Evolutionary conservation across 2,888 invertebrate genomes (phyloP), one percentile per base, ranked within the genome.

Genomic region (Adelphocoris suturalis): DNA sequence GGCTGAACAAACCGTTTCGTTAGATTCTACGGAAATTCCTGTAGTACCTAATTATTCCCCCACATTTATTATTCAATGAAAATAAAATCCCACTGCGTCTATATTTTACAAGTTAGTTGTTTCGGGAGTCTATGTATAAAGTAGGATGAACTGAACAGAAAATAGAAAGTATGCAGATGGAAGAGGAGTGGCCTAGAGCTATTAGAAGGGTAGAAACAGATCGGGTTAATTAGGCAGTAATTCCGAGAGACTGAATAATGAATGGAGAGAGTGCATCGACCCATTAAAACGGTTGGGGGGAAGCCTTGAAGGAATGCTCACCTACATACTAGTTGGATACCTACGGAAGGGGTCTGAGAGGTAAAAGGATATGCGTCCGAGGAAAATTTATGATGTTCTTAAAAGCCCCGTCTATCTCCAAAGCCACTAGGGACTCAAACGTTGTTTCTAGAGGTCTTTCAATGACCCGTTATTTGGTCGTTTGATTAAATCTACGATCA

Each of bases 191-290:
- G 5, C 27, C 37, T n/a, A 82, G 52, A 7, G 85, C 55, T 28
- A 19, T 85, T 55, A 85, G 61, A 85, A 28, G 85, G 85, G 57
- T 47, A 68, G 85, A 61, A 85, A 85, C 85, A 86, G 86, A 86
- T 86, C 76, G 47, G 47, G 75, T 76, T 86, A 86, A 86, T 86
- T 86, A 86, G 86, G 61, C 85, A 86, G 76, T 48, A 86, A 86
- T 86, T 76, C 86, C 76, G 14, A 28, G 85, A 61, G 85, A n/a
- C 55, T 85, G 85, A 85, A 85, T 85, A 85, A 85, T 85, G 85
- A 85, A 85, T 85, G 82, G 52, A 52, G 27, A 27, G 37, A 85
- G 85, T 85, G 61, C 85, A 85, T 57, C 61, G 46, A 5, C 61
- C 85, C 85, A 85, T 85, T 85, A 85, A 57, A 61, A 61, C 11